Evolutionary conservation across 2,113 vertebrate genomes (phyloP).

Genomic region (Eidolon helvum): DNA sequence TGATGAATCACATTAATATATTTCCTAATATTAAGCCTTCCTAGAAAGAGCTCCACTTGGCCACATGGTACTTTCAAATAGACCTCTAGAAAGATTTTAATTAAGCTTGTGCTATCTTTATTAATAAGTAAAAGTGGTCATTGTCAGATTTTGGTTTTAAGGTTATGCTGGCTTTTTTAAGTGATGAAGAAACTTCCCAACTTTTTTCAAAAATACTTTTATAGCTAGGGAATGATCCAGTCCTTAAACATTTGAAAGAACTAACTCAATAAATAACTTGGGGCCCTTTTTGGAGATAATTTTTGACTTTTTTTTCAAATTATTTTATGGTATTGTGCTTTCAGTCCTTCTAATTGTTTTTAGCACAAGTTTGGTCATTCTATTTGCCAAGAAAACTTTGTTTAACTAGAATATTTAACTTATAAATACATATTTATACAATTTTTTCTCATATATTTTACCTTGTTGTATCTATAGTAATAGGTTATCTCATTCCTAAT

Average conservation of each 20-base stretch:
- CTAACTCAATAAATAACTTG: not conserved
- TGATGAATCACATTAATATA: not conserved
- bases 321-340: not conserved
- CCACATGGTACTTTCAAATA: not conserved
- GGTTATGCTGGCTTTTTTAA: not conserved
- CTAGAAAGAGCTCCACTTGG: not conserved
- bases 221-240: not conserved
- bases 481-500: not conserved
- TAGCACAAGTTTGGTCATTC: not conserved
- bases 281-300: not conserved
- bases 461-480: not conserved
- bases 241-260: not conserved
- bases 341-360: not conserved
- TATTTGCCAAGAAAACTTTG: not conserved
- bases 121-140: not conserved
- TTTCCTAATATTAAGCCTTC: not conserved
- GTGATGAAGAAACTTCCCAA: not conserved
- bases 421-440: not conserved
- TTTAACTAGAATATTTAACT: not conserved
- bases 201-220: not conserved
- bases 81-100: not conserved
- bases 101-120: not conserved
- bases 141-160: not conserved
- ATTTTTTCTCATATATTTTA: slow-evolving; percentile 14
- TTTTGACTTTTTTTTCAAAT: not conserved